A percentile compares a stretch with the other conserved stretches of the same genome.
These are phyloP conservation scores for Intellagama lesueurii DNA, from an alignment of 2,797 vertebrate species.

Conservation along the genomic window DNA sequence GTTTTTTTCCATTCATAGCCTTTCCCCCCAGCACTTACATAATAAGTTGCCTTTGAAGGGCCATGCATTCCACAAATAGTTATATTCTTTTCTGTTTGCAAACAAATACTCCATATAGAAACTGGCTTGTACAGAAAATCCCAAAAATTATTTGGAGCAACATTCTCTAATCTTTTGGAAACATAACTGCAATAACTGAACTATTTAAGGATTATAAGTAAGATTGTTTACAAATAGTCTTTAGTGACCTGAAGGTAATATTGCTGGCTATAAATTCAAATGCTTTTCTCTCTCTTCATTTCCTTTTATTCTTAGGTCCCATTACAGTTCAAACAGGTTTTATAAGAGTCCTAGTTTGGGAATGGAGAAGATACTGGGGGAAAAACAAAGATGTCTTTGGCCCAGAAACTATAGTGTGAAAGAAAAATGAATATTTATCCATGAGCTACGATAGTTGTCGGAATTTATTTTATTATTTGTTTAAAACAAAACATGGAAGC, in stretches of 20 bases:
- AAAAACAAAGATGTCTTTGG: too few relatives aligned
- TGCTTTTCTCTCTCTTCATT: neutral
- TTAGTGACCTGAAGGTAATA: neutral
- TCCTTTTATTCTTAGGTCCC: neutral
- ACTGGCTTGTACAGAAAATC: neutral
- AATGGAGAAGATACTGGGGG: too few relatives aligned
- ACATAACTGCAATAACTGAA: constrained; percentile 1
- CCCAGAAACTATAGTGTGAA: neutral
- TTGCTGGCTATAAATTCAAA: neutral
- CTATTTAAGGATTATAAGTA: constrained; percentile 10
- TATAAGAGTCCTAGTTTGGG: neutral
- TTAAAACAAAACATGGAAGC: too few relatives aligned
- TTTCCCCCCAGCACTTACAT: neutral
- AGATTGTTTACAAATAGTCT: neutral
- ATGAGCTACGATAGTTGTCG: neutral
- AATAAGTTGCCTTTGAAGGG: neutral
- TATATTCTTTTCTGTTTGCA: neutral
- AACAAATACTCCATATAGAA: neutral
- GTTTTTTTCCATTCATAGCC: neutral
- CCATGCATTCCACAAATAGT: constrained; percentile 2
- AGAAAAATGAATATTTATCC: neutral
- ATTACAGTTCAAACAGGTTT: neutral
- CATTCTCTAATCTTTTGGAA: neutral
- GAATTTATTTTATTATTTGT: too few relatives aligned
- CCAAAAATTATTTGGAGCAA: constrained; percentile 17